These are phyloP conservation scores for Lacerta bilineata DNA, from an alignment of 2,797 vertebrate species.

Conservation along the genomic window DNA sequence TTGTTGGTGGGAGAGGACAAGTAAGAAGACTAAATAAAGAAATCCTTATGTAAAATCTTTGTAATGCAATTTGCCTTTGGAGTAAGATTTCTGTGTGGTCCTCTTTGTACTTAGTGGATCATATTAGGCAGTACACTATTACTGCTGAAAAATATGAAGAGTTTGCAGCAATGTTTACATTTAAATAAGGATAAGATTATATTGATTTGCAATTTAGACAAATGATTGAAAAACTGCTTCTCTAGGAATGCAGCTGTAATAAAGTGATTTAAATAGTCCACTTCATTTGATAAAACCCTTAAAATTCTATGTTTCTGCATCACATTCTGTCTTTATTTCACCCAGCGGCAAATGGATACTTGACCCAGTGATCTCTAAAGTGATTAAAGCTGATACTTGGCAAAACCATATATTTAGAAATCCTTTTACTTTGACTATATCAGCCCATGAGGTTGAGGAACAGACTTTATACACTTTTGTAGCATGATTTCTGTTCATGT, in stretches of 20 bases:
- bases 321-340: not conserved
- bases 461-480: not conserved
- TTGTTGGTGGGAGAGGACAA: constrained; percentile 18
- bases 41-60: not conserved
- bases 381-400: not conserved
- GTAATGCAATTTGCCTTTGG: constrained; percentile 28
- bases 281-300: not conserved
- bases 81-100: constrained; percentile 51
- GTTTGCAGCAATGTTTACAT: not conserved
- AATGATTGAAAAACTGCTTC: not conserved
- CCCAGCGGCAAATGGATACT: not conserved
- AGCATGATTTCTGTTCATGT: not conserved
- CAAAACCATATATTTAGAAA: not conserved
- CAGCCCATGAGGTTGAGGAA: not conserved
- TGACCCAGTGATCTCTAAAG: not conserved
- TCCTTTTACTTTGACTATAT: not conserved
- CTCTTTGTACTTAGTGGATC: constrained; percentile 59
- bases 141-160: not conserved
- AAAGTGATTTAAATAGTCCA: not conserved
- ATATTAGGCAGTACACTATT: not conserved
- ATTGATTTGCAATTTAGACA: not conserved
- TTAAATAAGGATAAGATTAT: not conserved
- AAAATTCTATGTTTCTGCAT: not conserved
- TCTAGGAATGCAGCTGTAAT: not conserved
- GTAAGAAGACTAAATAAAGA: not conserved